Evolutionary conservation across 2,888 invertebrate species (phyloP).

Genomic region (Drosophila hamatofila): DNA sequence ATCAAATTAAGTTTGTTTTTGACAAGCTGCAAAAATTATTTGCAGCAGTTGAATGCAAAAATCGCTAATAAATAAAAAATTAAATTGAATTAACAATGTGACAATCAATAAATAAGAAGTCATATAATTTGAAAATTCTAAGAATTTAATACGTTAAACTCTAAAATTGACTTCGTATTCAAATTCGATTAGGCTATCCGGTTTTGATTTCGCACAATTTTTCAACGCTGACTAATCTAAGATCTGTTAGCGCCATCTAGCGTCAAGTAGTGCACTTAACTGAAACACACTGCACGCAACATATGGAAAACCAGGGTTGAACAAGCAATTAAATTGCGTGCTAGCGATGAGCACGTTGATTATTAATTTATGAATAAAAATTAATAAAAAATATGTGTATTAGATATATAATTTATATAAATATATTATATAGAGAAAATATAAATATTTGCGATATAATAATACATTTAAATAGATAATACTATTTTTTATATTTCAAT

Average conservation of each 20-base stretch:
- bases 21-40: not conserved
- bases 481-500: no score
- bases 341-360: not conserved
- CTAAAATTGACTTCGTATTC: not conserved
- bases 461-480: no score
- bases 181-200: slow-evolving; percentile 23
- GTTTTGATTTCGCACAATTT: slow-evolving; percentile 22
- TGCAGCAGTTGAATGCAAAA: not conserved
- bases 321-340: not conserved
- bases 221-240: slow-evolving; percentile 18
- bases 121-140: slow-evolving; percentile 14
- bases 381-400: no score
- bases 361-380: not conserved
- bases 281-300: not conserved
- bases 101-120: slow-evolving; percentile 18
- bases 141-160: slow-evolving; percentile 15
- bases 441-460: no score
- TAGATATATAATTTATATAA: no score
- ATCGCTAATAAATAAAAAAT: not conserved
- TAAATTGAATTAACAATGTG: slow-evolving; percentile 13
- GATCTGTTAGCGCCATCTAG: slow-evolving; percentile 35
- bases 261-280: not conserved
- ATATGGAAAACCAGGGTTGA: not conserved
- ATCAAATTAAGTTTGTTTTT: not conserved
- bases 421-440: no score